Evolutionary conservation across 2,888 invertebrate genomes (phyloP).

Genomic region (Drosophila seclusa): DNA sequence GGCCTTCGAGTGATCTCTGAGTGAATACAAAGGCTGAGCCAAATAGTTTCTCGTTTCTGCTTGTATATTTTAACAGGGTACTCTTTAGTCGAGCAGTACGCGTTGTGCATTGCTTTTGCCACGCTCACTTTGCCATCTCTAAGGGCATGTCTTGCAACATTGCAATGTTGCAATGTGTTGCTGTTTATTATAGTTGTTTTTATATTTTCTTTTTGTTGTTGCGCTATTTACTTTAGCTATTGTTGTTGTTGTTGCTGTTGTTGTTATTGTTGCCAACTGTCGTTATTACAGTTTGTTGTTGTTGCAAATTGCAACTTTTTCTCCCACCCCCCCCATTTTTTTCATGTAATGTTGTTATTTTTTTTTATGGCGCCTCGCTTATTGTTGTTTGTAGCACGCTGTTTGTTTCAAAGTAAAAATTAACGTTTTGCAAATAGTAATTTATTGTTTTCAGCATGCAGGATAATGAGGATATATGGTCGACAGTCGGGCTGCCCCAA

Average conservation of each 20-base stretch:
- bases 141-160: slow-evolving; percentile 48
- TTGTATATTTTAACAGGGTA: neutral
- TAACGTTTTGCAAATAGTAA: slow-evolving; percentile 81
- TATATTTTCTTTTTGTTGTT: slow-evolving; percentile 12
- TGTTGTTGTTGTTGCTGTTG: slow-evolving; percentile 22
- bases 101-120: neutral
- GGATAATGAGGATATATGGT: slow-evolving; percentile 75
- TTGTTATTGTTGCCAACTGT: slow-evolving; percentile 19
- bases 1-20: neutral
- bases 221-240: slow-evolving; percentile 59
- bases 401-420: slow-evolving; percentile 70
- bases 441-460: slow-evolving; percentile 77
- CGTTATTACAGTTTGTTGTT: slow-evolving; percentile 32
- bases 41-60: neutral
- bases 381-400: slow-evolving; percentile 14
- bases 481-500: slow-evolving; percentile 16
- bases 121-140: slow-evolving; percentile 49
- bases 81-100: neutral
- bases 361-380: slow-evolving; percentile 48
- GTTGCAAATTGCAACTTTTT: slow-evolving; percentile 70
- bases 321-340: slow-evolving; percentile 22
- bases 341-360: slow-evolving; percentile 63
- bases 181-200: slow-evolving; percentile 50
- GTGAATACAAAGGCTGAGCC: neutral
- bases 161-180: slow-evolving; percentile 63